A percentile compares a stretch with the other conserved stretches of the same genome.
Conservation (phyloP, 2,888 invertebrate genomes). For the Xanthorhoe designata region DNA sequence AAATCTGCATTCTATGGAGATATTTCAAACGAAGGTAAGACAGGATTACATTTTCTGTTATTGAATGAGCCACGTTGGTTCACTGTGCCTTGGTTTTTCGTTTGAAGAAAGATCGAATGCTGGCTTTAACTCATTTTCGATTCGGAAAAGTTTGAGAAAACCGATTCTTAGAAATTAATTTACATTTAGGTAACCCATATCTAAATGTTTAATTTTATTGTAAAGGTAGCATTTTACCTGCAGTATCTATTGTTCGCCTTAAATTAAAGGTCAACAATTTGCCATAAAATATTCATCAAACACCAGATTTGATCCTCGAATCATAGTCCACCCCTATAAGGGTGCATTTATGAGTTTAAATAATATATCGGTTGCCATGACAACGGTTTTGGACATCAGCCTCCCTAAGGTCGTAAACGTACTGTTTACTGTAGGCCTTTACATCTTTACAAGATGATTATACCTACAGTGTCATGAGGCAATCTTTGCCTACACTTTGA, state of each 20-base stretch:
- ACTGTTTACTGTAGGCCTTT: too few relatives aligned
- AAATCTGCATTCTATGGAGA: neutral
- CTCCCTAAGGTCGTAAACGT: neutral
- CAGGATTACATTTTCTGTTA: neutral
- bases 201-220: too few relatives aligned
- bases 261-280: neutral
- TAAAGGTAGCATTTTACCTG: neutral
- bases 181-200: too few relatives aligned
- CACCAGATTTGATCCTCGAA: constrained; percentile 14
- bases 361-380: constrained; percentile 50
- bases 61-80: neutral
- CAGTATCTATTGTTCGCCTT: neutral
- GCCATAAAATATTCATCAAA: neutral
- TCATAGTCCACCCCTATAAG: constrained; percentile 21
- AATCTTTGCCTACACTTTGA: too few relatives aligned
- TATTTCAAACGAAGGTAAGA: neutral
- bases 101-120: too few relatives aligned
- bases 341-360: constrained; percentile 44
- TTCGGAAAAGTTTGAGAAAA: too few relatives aligned
- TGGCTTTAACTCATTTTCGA: too few relatives aligned
- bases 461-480: too few relatives aligned
- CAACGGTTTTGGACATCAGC: constrained; percentile 32
- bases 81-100: too few relatives aligned
- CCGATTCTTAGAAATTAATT: too few relatives aligned
- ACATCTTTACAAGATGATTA: too few relatives aligned